Evolutionary conservation across 2,797 vertebrate species (phyloP).

Genomic region (Catamblyrhynchus diadema): DNA sequence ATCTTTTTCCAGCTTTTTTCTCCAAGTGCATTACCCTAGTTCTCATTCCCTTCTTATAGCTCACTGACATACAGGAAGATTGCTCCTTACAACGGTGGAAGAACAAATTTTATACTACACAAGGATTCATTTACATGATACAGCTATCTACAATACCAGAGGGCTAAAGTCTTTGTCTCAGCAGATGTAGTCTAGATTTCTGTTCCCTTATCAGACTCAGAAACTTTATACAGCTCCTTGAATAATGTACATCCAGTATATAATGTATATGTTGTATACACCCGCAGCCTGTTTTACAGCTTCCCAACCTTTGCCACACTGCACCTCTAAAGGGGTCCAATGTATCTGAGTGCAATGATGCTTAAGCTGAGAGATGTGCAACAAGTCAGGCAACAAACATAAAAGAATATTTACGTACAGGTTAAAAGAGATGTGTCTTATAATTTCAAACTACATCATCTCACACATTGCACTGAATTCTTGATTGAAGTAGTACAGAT

Average conservation of each 20-base stretch:
- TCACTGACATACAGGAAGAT: not conserved
- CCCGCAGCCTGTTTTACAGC: not conserved
- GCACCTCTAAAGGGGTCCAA: not conserved
- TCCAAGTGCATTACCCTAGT: not conserved
- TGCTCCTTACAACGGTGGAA: not conserved
- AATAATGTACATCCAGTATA: not conserved
- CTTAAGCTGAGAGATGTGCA: not conserved
- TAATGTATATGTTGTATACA: not conserved
- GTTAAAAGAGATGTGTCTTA: not conserved
- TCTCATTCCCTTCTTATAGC: not conserved
- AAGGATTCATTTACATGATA: not conserved
- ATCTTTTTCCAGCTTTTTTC: not conserved
- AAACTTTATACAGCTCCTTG: not conserved
- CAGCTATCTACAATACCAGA: not conserved
- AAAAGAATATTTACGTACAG: not conserved
- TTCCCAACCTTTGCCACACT: not conserved
- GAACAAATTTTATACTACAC: not conserved
- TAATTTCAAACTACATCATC: not conserved
- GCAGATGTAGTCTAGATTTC: not conserved
- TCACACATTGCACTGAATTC: not conserved
- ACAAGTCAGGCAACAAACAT: not conserved
- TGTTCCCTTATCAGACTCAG: not conserved
- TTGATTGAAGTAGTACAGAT: not conserved
- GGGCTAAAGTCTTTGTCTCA: not conserved
- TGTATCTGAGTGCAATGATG: not conserved